Evolutionary conservation across 92 coral and sea anemone species (phyloP).

Genomic region (Heteractis magnifica): DNA sequence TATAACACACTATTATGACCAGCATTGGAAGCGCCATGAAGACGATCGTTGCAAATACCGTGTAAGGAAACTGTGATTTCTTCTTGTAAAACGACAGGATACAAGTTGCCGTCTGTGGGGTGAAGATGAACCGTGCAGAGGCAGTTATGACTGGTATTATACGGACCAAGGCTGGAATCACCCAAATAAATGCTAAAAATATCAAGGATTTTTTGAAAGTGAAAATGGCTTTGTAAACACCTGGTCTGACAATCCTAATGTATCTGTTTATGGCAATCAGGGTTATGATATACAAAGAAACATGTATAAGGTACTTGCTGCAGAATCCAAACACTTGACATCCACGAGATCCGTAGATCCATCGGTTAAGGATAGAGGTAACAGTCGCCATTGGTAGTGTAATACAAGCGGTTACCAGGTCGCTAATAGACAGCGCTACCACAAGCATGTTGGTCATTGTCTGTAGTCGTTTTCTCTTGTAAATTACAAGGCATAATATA

Average conservation of each 20-base stretch:
- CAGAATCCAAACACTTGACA: constrained; percentile 41
- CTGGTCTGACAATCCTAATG: constrained; percentile 19
- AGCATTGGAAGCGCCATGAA: constrained; percentile 44
- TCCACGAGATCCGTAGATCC: constrained; percentile 31
- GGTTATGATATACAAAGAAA: constrained; percentile 36
- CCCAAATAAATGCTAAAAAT: constrained; percentile 19
- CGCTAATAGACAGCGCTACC: constrained; percentile 21
- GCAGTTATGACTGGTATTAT: constrained; percentile 11
- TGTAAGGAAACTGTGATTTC: constrained; percentile 33
- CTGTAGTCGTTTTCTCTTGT: constrained; percentile 25
- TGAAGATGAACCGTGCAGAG: constrained; percentile 27
- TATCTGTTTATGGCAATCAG: constrained; percentile 36
- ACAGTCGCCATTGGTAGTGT: constrained; percentile 43
- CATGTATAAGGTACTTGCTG: constrained; percentile 40
- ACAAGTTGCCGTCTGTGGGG: constrained; percentile 30
- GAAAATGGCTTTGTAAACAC: constrained; percentile 5
- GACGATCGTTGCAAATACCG: constrained; percentile 32
- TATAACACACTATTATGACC: constrained; percentile 24
- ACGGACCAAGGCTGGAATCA: constrained; percentile 34
- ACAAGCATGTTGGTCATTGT: constrained; percentile 47
- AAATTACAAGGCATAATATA: constrained; percentile 28
- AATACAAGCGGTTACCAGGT: constrained; percentile 30
- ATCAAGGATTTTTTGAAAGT: constrained; percentile 4
- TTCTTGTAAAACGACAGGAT: constrained; percentile 20
- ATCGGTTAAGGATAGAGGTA: constrained; percentile 18